Conservation (phyloP, 2,888 invertebrate genomes). For the Agrenia bidenticulata region DNA sequence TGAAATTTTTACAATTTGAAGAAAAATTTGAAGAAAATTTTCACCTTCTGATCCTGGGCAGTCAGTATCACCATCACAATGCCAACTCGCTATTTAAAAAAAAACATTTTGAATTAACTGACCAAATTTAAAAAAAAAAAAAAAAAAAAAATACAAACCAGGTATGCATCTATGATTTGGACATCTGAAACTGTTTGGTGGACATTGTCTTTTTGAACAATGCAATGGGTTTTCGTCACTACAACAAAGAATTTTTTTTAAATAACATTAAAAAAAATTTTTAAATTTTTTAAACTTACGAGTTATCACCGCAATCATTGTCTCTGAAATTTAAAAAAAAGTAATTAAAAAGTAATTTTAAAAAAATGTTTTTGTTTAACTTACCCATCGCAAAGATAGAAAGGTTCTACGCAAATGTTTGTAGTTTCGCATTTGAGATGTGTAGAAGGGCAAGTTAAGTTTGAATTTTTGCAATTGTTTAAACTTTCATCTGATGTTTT, state of each 20-base stretch:
- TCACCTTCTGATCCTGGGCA: conserved; percentile 19
- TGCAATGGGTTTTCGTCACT: conserved; percentile 83
- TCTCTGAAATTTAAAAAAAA: background rate
- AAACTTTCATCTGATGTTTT: conserved; percentile 87
- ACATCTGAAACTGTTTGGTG: conserved; percentile 87
- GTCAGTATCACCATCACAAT: conserved; percentile 73
- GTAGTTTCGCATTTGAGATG: conserved; percentile 91
- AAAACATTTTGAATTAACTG: background rate
- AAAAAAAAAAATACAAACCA: background rate
- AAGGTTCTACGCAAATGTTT: conserved; percentile 95
- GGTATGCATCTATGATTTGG: conserved; percentile 93
- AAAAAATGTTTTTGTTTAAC: conserved; percentile 3
- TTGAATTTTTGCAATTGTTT: conserved; percentile 73
- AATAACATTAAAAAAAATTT: background rate
- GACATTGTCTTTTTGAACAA: conserved; percentile 84
- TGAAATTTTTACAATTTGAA: background rate
- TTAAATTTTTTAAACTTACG: conserved; percentile 54
- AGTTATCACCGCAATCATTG: conserved; percentile 68
- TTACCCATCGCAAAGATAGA: conserved; percentile 90
- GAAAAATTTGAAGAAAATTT: background rate
- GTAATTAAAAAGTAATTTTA: background rate
- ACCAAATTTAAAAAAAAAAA: background rate
- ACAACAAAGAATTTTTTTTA: conserved; percentile 35
- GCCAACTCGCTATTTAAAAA: conserved; percentile 72
- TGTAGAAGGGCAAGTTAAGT: conserved; percentile 84